A percentile compares a stretch with the other conserved stretches of the same genome.
Evolutionary conservation across 2,888 invertebrate genomes (phyloP).

Genomic region (Parochlus steinenii): DNA sequence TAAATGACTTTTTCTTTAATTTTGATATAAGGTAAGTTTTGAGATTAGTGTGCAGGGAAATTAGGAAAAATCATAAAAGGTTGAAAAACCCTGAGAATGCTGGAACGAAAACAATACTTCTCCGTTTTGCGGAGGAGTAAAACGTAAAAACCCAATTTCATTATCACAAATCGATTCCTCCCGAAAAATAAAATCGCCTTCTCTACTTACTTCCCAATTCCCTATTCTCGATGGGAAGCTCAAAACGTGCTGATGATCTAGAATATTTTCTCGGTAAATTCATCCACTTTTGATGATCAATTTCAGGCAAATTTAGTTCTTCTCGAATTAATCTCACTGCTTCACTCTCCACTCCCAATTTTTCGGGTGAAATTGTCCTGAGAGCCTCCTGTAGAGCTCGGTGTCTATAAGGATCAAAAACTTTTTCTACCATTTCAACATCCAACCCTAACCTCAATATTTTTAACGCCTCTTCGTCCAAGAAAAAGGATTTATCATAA

Average conservation of each 20-base stretch:
- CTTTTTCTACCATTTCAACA: conserved; percentile 27
- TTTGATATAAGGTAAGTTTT: too few species aligned
- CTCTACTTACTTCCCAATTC: conserved; percentile 33
- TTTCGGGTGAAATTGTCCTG: conserved; percentile 12
- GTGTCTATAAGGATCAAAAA: conserved; percentile 27
- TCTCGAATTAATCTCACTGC: conserved; percentile 16
- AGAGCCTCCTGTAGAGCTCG: conserved; percentile 21
- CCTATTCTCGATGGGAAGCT: conserved; percentile 50
- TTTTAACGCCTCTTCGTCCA: conserved; percentile 27
- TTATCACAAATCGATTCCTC: too few species aligned
- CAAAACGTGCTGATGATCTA: conserved; percentile 54
- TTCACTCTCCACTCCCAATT: conserved; percentile 10
- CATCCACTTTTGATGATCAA: conserved; percentile 41
- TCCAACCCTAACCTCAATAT: conserved; percentile 26
- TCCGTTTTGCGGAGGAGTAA: too few species aligned
- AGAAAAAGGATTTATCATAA: conserved; percentile 19
- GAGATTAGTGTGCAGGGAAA: too few species aligned
- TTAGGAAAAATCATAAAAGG: too few species aligned
- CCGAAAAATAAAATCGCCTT: conserved; percentile 2
- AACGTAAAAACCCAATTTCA: too few species aligned
- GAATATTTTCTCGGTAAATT: conserved; percentile 60
- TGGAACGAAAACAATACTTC: background rate
- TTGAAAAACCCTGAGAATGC: too few species aligned
- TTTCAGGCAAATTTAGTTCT: conserved; percentile 33
- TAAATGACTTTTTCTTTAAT: too few species aligned